Evolutionary conservation across 2,888 invertebrate genomes (phyloP), one percentile per base, ranked within the genome.

Genomic region (Nemurella pictetii): DNA sequence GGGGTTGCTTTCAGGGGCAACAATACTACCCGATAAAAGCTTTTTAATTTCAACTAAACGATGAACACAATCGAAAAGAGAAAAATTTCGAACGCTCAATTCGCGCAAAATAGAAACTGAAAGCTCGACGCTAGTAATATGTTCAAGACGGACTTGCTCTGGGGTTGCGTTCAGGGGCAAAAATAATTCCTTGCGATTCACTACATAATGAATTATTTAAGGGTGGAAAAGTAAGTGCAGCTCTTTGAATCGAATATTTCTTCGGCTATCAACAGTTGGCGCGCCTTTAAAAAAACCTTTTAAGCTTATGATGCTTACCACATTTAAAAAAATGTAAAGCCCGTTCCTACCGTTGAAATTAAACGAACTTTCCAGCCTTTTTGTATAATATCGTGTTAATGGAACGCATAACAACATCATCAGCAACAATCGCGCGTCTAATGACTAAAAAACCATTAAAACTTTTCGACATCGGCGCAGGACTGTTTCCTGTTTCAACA

Each of bases 401-500:
- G 78, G 30, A 28, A 28, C 78, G 78, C 30, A 78, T 28, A 78
- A 78, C 78, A 78, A 78, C 78, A 78, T 78, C 78, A 30, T 78
- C 78, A 78, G 78, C 26, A 28, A 78, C 78, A 78, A 78, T 78
- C 28, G 29, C 4, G 30, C 5, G n/a, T 28, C 29, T 78, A 78
- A 78, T 78, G 78, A 78, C 78, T 78, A 30, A 78, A 75, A 78
- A 78, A 78, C 26, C 29, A 29, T 78, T 78, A 78, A 29, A 28
- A 28, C 30, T 78, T 78, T 78, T 78, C 26, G n/a, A 5, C 29
- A 78, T 78, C 78, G 30, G 27, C 15, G 78, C n/a, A n/a, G n/a
- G 26, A 27, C 29, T 29, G 28, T 78, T 78, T 78, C 78, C 78
- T 78, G 78, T 75, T 75, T 75, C 26, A 55, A 75, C 78, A 78